These are phyloP conservation scores for Pristis pectinata DNA, from an alignment of 2,797 vertebrate species.

Conservation along the genomic window DNA sequence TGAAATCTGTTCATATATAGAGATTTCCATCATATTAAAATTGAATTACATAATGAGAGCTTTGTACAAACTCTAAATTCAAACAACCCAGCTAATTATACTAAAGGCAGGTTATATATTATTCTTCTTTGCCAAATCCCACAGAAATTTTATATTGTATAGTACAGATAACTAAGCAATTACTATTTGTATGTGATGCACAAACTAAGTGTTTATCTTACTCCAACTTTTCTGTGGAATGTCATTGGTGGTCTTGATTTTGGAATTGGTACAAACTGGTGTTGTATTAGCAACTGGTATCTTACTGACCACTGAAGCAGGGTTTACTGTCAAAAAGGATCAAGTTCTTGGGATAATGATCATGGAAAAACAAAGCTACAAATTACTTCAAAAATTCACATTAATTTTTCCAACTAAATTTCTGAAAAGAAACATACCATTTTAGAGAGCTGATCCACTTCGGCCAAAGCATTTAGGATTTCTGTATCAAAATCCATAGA, in stretches of 20 bases:
- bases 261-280: too few relatives aligned
- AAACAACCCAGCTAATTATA: not conserved
- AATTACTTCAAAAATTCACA: not conserved
- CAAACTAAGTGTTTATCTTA: not conserved
- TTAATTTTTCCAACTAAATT: not conserved
- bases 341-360: not conserved
- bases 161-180: not conserved
- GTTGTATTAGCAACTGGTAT: too few relatives aligned
- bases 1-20: not conserved
- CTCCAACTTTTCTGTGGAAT: not conserved
- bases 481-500: conserved; percentile 78
- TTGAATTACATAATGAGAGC: not conserved
- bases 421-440: conserved; percentile 63
- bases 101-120: not conserved
- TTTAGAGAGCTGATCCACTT: conserved; percentile 87
- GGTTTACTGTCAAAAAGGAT: not conserved
- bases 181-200: too few relatives aligned
- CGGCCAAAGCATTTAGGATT: conserved; percentile 75
- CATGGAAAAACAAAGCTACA: not conserved
- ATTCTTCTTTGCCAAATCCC: not conserved
- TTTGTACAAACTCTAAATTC: not conserved
- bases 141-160: not conserved
- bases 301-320: not conserved
- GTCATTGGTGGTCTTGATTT: not conserved
- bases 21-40: not conserved